These are phyloP conservation scores for Glomeris marginata DNA, from an alignment of 2,888 invertebrate genomes.

Conservation along the genomic window DNA sequence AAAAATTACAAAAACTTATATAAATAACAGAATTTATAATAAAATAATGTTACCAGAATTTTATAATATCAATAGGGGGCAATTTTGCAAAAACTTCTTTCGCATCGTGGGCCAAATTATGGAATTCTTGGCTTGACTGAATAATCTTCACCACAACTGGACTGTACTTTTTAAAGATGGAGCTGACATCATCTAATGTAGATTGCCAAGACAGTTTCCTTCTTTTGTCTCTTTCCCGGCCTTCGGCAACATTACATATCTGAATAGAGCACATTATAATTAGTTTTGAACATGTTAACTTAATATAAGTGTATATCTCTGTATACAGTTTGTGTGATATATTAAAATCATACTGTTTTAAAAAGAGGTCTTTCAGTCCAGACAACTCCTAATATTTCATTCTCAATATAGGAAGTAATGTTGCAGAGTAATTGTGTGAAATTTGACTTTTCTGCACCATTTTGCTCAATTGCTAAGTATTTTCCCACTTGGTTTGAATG, in stretches of 20 bases:
- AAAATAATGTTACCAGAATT: conserved; percentile 9
- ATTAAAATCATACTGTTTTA: conserved; percentile 7
- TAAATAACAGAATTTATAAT: neutral
- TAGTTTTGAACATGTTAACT: too few relatives aligned
- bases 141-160: too few relatives aligned
- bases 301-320: too few relatives aligned
- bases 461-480: neutral
- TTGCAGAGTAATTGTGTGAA: conserved; percentile 7
- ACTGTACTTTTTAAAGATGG: too few relatives aligned
- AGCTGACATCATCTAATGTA: too few relatives aligned
- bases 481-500: neutral
- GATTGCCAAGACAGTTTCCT: too few relatives aligned
- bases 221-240: too few relatives aligned
- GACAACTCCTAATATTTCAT: conserved; percentile 5
- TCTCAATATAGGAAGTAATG: conserved; percentile 3
- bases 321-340: too few relatives aligned
- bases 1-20: neutral
- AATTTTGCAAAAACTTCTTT: conserved; percentile 3
- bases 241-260: too few relatives aligned
- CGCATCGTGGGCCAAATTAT: neutral
- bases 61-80: conserved; percentile 3
- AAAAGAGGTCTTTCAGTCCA: conserved; percentile 10
- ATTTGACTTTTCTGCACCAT: neutral
- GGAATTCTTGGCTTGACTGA: too few relatives aligned
- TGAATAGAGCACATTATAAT: too few relatives aligned